Percentiles rank a stretch among this genome's conserved stretches.
Conservation (phyloP, 1,140 invertebrate species). For the Trigoniulus corallinus region DNA sequence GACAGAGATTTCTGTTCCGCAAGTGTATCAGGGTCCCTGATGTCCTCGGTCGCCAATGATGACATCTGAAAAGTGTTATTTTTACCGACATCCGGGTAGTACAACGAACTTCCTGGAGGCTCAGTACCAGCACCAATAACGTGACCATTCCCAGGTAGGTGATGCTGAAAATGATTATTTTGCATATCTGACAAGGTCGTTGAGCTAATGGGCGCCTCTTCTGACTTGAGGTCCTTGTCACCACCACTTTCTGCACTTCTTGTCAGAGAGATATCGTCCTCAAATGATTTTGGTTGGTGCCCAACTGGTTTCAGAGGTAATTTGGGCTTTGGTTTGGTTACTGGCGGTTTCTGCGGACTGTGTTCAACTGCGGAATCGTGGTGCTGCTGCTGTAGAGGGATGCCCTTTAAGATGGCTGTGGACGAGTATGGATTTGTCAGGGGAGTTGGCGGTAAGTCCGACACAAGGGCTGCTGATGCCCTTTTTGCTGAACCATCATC, state of each 20-base stretch:
- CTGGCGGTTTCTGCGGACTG: slow-evolving; percentile 2
- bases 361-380: not conserved
- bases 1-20: slow-evolving; percentile 9
- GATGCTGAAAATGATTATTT: not conserved
- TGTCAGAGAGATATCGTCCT: not conserved
- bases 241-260: not conserved
- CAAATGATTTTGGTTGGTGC: no score
- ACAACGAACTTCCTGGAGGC: not conserved
- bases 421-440: slow-evolving; percentile 2
- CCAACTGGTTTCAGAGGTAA: not conserved
- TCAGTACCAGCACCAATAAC: not conserved
- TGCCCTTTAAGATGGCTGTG: not conserved
- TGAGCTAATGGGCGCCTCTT: not conserved
- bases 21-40: not conserved
- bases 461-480: not conserved
- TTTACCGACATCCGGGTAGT: not conserved
- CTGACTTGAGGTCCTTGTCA: not conserved
- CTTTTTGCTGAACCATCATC: not conserved
- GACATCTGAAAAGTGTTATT: no score
- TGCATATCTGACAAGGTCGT: not conserved
- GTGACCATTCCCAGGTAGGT: not conserved
- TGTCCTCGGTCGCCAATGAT: not conserved
- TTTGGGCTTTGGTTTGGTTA: slow-evolving; percentile 3
- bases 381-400: no score
- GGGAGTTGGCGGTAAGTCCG: not conserved